Evolutionary conservation across 2,797 vertebrate genomes (phyloP), one percentile per base, ranked within the genome.

Genomic region (Hippopotamyrus pictus): DNA sequence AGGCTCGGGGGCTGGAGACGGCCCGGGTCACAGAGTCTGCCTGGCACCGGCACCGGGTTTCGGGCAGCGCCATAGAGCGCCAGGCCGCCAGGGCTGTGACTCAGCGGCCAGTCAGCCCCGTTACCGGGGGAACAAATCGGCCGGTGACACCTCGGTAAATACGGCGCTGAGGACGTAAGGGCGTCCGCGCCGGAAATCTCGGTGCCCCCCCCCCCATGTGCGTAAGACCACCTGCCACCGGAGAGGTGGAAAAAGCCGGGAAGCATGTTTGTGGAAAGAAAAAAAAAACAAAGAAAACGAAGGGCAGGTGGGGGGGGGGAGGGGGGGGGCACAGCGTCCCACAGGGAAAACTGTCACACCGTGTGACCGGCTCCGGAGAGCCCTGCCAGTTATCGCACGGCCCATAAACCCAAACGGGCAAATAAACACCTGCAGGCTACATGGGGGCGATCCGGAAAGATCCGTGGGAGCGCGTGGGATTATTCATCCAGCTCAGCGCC

Each of bases 261-360:
- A 76, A 76, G 73, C 5, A 12, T 79, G 73, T 79, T 79, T 79
- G 73, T 79, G 73, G 73, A 79, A 79, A 79, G 14, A 76, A 79
- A 76, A 57, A 53, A 76, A 79, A 41, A 76, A 41, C 11, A 69
- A 41, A 41, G 90, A 91, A 91, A 90, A 90, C 29, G 59, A 87
- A n/a, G 22, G 86, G 89, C 93, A 93, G 91, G 90, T 93, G 2
- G 1, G 46, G 19, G 44, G 4, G 5, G 2, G n/a, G n/a, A n/a
- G 37, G 37, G 37, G 37, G 44, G 44, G 44, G 44, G 7, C 88
- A 90, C 76, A 91, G 91, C 89, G 54, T 48, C 54, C 62, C 88
- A 89, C 88, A 83, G 69, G 90, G 91, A 44, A 86, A 89, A 86
- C 69, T 89, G 88, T 53, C 88, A 33, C 65, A 33, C 65, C 12